Conservation (phyloP, 2,113 vertebrate species). For the Microtus ochrogaster region DNA sequence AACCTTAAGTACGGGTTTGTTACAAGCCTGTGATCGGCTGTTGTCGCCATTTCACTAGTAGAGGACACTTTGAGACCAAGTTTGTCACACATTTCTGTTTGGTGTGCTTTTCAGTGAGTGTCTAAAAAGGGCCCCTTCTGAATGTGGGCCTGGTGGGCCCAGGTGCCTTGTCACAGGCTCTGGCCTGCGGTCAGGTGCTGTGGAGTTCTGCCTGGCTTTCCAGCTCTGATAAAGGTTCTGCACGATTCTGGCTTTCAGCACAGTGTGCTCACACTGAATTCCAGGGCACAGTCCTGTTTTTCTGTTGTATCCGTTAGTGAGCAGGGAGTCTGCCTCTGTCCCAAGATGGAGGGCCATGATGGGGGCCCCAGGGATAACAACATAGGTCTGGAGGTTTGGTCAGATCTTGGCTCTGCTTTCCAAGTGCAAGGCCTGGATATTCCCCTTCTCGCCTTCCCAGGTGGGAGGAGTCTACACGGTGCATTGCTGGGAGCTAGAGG, state of each 20-base stretch:
- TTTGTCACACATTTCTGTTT: background rate
- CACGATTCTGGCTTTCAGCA: background rate
- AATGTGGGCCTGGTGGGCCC: background rate
- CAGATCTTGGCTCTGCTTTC: background rate
- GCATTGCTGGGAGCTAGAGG: background rate
- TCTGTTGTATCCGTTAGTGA: background rate
- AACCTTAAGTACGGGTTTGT: background rate
- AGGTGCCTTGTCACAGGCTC: background rate
- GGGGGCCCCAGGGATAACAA: background rate
- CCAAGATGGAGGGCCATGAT: background rate
- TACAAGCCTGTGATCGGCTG: background rate
- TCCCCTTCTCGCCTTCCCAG: background rate
- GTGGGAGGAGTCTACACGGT: background rate
- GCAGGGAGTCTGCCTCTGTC: background rate
- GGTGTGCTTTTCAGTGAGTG: background rate
- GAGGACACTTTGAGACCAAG: background rate
- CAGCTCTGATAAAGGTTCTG: background rate
- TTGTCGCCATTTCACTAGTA: background rate
- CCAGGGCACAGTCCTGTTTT: background rate
- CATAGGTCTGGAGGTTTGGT: background rate
- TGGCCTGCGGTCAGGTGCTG: background rate
- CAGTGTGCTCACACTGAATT: background rate
- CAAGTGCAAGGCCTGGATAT: background rate
- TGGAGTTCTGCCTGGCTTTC: background rate
- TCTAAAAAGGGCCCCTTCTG: background rate